These are phyloP conservation scores for Lepus townsendii DNA, from an alignment of 2,797 vertebrate species.

Conservation along the genomic window DNA sequence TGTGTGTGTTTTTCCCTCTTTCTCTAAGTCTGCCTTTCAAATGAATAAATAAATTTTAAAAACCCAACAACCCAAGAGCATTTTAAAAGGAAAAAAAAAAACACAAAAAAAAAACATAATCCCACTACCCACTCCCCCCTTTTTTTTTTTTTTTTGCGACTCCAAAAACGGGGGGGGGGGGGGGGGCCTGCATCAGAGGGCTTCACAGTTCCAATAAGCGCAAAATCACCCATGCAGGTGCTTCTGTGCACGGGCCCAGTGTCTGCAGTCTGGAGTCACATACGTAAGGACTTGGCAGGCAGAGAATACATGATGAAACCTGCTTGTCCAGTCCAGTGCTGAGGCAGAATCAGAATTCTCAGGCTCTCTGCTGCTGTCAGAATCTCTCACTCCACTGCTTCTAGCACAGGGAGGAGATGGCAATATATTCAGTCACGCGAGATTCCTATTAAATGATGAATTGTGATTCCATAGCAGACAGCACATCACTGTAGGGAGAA, in stretches of 20 bases:
- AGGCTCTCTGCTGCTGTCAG: conserved; percentile 32
- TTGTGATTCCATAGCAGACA: neutral
- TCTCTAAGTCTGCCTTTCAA: no score
- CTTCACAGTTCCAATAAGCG: no score
- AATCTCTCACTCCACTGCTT: conserved; percentile 28
- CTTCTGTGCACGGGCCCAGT: fast-evolving
- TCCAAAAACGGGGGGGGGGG: neutral
- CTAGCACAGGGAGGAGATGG: conserved; percentile 61
- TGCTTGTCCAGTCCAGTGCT: neutral
- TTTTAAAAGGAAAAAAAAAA: neutral
- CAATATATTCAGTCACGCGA: conserved; percentile 44
- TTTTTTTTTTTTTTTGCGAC: neutral
- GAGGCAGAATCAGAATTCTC: conserved; percentile 67
- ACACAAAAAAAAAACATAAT: neutral
- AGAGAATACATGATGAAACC: neutral
- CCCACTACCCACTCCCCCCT: neutral
- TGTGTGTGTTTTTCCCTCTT: no score
- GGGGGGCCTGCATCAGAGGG: fast-evolving
- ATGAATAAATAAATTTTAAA: no score
- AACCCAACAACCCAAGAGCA: neutral
- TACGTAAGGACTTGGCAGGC: neutral
- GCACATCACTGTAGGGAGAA: conserved; percentile 28
- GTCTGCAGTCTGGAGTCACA: neutral
- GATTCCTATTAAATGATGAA: conserved; percentile 70
- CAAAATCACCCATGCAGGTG: neutral